Evolutionary conservation across 53 echinoderm and acorn worm species (phyloP), one percentile per base, ranked within the genome.

Genomic region (Mesocentrotus franciscanus): DNA sequence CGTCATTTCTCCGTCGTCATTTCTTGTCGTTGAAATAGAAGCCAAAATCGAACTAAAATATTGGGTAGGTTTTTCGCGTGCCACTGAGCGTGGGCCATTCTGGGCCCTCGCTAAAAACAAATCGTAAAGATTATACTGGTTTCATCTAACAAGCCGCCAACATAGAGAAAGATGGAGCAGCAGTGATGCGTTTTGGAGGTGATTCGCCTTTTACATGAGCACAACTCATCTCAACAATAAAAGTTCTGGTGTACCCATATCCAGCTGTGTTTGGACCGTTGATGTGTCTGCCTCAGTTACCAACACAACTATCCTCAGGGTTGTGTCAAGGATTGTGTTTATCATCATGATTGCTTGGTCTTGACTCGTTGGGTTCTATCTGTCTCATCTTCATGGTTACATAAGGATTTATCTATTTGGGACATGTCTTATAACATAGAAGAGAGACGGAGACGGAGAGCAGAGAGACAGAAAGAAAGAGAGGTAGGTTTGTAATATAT

Each of bases 401-500:
- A 42, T 81, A 81, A 81, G 60, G 30, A 60, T 15, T 26, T 18
- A 13, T 27, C 22, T 10, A 1, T 85, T 49, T 18, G 24, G 57
- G 30, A 85, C 7, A 90, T 90, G 90, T 57, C 90, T 26, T 95
- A 95, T 66, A 92, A 92, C 93, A 81, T 95, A 33, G 95, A 92
- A 56, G 95, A 95, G 81, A 92, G 95, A 56, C 42, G 95, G 49
- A 61, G 85, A 42, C 34, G 85, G 81, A 92, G 95, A 68, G 95
- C 81, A 24, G 61, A 92, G 71, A 92, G 95, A 36, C 92, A 92
- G 30, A 95, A 81, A 49, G 64, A 95, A 85, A 58, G 90, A 90
- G 90, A 90, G 90, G 90, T 90, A 18, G 26, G 87, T 26, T 22
- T 18, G 29, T 78, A n/a, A 24, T 4, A 24, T 71, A 24, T n/a